Evolutionary conservation across 2,888 invertebrate species (phyloP), one percentile per base, ranked within the genome.

Genomic region (Prosopocoilus inquinatus): DNA sequence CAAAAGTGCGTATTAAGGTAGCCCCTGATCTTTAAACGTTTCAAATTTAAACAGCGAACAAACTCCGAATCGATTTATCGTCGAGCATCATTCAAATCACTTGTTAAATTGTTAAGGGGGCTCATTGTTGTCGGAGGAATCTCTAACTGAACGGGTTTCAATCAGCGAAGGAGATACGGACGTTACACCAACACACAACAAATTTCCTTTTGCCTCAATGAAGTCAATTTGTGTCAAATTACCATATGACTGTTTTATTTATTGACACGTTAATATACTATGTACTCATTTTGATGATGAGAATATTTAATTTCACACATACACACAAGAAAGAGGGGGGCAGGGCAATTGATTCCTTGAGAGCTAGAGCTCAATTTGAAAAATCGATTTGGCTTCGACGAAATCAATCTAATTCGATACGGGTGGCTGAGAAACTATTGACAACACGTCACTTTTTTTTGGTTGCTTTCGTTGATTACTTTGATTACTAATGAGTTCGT

Each of bases 1-100:
- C 50, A 50, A 55, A 50, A 50, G 16, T 20, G 58, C 58, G 58
- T 54, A 58, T 53, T 50, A 45, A 55, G 54, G 54, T 58, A 54
- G 58, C 54, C n/a, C n/a, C n/a, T 35, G 54, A 43, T 47, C 36
- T 48, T 41, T 41, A 41, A 41, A 41, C 41, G 41, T n/a, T 41
- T 16, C 41, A 11, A 41, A 41, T 15, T 41, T 41, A 11, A 41
- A 41, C 15, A 38, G 12, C 13, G 38, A 15, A 9, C 12, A 9
- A 16, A 16, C 41, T 15, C 16, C 41, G 13, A 41, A 41, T 41
- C 41, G 41, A 15, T 41, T 9, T 16, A 41, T 41, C 16, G 41
- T 41, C 15, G n/a, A n/a, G n/a, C n/a, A 15, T 4, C 15, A 41
- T 41, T 41, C 16, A 41, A 41, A 41, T 41, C 41, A 16, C 9